Conservation (phyloP, 2,113 vertebrate species). For the Symphodus melops region DNA sequence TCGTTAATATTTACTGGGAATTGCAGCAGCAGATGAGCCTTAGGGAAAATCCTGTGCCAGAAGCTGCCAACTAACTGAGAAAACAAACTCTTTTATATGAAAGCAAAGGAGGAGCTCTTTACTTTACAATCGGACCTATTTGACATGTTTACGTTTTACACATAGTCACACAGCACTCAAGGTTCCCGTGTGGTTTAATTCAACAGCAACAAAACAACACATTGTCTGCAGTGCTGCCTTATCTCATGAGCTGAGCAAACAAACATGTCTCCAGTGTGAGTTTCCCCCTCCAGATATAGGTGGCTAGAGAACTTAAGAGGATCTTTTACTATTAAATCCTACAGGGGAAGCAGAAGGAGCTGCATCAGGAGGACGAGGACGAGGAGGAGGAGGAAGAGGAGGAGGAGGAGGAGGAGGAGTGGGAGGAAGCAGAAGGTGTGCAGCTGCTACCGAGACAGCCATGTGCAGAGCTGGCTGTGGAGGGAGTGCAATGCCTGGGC, state of each 20-base stretch:
- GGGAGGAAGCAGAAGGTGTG: slow-evolving; percentile 60
- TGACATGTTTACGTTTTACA: background rate
- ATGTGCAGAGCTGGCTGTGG: slow-evolving; percentile 42
- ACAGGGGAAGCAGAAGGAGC: slow-evolving; percentile 37
- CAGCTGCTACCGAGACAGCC: slow-evolving; percentile 71
- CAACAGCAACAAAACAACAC: slow-evolving; percentile 25
- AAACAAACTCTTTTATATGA: background rate
- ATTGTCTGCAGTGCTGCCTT: slow-evolving; percentile 13
- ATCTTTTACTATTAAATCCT: slow-evolving; percentile 55
- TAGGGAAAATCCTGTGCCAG: background rate
- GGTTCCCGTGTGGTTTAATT: slow-evolving; percentile 22
- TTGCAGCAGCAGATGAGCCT: slow-evolving; percentile 36
- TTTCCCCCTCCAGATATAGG: slow-evolving; percentile 42
- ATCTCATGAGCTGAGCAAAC: slow-evolving; percentile 20
- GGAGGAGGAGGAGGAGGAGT: slow-evolving; percentile 28
- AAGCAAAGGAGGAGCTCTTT: slow-evolving; percentile 11
- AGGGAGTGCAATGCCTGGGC: slow-evolving; percentile 13
- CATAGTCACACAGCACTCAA: background rate
- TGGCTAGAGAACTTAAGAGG: slow-evolving; percentile 40
- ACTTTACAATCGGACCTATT: background rate
- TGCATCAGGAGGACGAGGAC: slow-evolving; percentile 35
- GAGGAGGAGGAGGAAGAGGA: slow-evolving; percentile 33
- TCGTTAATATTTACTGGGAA: slow-evolving; percentile 42
- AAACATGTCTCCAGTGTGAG: background rate
- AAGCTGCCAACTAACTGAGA: background rate